Evolutionary conservation across 53 echinoderm and acorn worm genomes (phyloP), one percentile per base, ranked within the genome.

Genomic region (Crossaster papposus): DNA sequence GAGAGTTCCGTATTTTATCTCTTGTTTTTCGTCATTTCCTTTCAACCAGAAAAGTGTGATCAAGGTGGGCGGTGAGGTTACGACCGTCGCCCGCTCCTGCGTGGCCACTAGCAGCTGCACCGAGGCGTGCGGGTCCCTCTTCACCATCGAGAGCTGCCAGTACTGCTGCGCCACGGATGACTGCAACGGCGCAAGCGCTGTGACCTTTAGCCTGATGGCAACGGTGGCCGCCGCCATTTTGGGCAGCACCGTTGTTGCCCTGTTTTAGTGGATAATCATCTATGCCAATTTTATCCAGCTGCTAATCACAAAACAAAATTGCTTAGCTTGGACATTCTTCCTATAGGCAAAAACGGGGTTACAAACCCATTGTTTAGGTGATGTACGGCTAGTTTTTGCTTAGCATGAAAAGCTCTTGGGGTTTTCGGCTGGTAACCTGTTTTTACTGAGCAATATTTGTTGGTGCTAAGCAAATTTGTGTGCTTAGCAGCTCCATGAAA

Each of bases 121-220:
- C 64, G 65, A 58, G 20, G 1, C 23, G 2, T 89, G 89, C 17
- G 34, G 28, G 36, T 64, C 63, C n/a, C 28, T 79, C 29, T 79
- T 79, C 50, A 38, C 28, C 38, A 50, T 79, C 30, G 65, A 78
- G 44, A 36, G 53, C 4, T 89, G 89, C 65, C 0, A 17, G 29
- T 65, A 89, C 79, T 89, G 89, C 65, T 89, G 89, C 79, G 18
- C 62, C 83, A 51, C 36, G 0, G 63, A 89, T 29, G 63, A 78
- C 22, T 89, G 89, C 89, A 89, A 89, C 70, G 50, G 89, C 89
- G 89, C 89, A 65, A 50, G 64, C 64, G 44, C 78, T 14, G 38
- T 89, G 64, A 78, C 78, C 50, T 89, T 89, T 20, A 79, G 89
- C 79, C 36, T 89, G n/a, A n/a, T n/a, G 30, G 65, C 30, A 22